Conservation (phyloP, 2,888 invertebrate genomes). For the Pyrocoelia pectoralis region DNA sequence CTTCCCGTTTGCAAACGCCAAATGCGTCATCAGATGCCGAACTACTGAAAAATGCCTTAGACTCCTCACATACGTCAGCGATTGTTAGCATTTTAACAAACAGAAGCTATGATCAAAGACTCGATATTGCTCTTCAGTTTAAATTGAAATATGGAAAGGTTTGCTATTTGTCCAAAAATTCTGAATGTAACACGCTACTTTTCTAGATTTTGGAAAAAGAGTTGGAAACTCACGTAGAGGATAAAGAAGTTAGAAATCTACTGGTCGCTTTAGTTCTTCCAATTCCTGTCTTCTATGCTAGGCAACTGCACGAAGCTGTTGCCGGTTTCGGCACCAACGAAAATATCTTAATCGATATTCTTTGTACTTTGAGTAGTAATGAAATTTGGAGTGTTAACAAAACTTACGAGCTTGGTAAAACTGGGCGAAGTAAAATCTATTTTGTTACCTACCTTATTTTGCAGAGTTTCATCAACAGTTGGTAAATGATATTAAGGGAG, state of each 20-base stretch:
- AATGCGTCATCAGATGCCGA: conserved; percentile 54
- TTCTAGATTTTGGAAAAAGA: conserved; percentile 77
- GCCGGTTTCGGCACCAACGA: conserved; percentile 85
- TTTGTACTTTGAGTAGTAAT: conserved; percentile 86
- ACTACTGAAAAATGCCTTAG: conserved; percentile 54
- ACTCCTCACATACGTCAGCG: conserved; percentile 69
- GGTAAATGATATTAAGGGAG: conserved; percentile 83
- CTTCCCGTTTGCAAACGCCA: too few species aligned
- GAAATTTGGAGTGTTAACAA: conserved; percentile 82
- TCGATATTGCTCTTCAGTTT: conserved; percentile 68
- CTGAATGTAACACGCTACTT: not conserved
- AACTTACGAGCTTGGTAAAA: conserved; percentile 76
- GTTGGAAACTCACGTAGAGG: conserved; percentile 81
- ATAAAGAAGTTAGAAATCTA: conserved; percentile 86
- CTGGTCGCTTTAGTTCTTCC: conserved; percentile 86
- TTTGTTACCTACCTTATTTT: conserved; percentile 42
- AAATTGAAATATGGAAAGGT: conserved; percentile 74
- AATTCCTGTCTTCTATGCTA: conserved; percentile 83
- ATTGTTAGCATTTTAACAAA: conserved; percentile 71
- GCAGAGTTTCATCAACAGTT: conserved; percentile 78
- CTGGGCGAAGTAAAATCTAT: too few species aligned
- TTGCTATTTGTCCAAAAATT: conserved; percentile 33
- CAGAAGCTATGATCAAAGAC: conserved; percentile 70
- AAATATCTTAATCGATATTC: conserved; percentile 85
- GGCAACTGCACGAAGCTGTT: conserved; percentile 84